Base-by-base conservation (phyloP, 2,113 vertebrate genomes). In the Callipepla squamata region DNA sequence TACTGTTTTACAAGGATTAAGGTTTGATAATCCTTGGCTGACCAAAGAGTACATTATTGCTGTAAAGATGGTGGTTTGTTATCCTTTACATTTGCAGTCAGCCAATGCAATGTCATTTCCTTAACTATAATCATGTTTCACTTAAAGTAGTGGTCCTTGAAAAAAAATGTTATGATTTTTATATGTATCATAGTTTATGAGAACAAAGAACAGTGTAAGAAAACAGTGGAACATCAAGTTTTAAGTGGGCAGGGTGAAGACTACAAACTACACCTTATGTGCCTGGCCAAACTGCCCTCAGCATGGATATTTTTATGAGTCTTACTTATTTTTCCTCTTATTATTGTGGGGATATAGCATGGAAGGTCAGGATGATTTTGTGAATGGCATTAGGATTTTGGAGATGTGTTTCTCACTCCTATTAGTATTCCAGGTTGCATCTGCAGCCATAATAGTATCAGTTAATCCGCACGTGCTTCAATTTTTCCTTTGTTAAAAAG, bases 401-500 rank as follows among this genome's bases (percentile, higher is more conserved):
- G 48, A 68, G 48, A 57, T 65, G 28, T 13, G 16, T 9, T 61
- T 94, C 85, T 85, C 51, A 28, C 85, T 88, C 21, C 57, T 62
- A 3, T 80, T 87, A 87, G 61, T 74, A 50, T 90, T 51, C 69
- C 57, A 72, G 13, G 36, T 92, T 92, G 85, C 80, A 80, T 86
- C 47, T 61, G n/a, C 63, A 85, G 57, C 47, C 47, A 63, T 66
- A 66, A 34, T 13, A 63, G 89, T 80, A 87, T 80, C 68, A 57
- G 47, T 74, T 89, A 92, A 92, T 87, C 55, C 61, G n/a, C 34
- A 21, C 28, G 12, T 72, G 28, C 82, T 90, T 86, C 80, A 85
- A 30, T 36, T 89, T 87, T 93, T 44, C 40, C 55, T 95, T 91
- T 87, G n/a, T 84, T 76, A 55, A 63, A 66, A 88, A 76, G 70